These are phyloP conservation scores for Edolisoma coerulescens DNA, from an alignment of 2,113 vertebrate genomes.

Conservation along the genomic window DNA sequence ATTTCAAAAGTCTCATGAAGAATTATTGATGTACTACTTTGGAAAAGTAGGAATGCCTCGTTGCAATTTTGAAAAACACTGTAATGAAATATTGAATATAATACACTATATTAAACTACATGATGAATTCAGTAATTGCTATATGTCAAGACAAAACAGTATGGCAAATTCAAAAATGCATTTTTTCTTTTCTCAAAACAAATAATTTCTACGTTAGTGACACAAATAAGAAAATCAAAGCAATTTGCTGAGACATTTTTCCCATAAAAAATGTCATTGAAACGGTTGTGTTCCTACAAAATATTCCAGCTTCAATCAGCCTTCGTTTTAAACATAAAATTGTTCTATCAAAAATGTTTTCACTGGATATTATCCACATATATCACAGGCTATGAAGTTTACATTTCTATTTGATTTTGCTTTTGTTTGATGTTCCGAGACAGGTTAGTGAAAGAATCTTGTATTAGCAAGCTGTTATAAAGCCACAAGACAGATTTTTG, in stretches of 20 bases:
- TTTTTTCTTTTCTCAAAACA: neutral
- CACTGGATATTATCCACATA: neutral
- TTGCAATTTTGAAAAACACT: neutral
- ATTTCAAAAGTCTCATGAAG: neutral
- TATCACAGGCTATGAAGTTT: neutral
- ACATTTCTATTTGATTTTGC: neutral
- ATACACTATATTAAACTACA: neutral
- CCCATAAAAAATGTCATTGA: neutral
- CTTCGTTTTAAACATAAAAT: slow-evolving; percentile 8
- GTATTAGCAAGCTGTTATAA: neutral
- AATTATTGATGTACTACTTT: neutral
- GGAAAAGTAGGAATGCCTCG: neutral
- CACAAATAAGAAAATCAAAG: slow-evolving; percentile 33
- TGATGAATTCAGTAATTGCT: neutral
- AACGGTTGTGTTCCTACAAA: neutral
- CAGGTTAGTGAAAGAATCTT: neutral
- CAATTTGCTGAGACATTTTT: slow-evolving; percentile 1
- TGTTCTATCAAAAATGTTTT: neutral
- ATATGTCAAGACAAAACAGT: neutral
- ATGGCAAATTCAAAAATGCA: neutral
- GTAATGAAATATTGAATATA: neutral
- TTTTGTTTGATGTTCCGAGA: neutral
- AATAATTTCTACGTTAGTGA: neutral
- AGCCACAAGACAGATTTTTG: neutral
- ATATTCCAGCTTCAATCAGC: neutral